Evolutionary conservation across 1,140 invertebrate species (phyloP), one percentile per base, ranked within the genome.

Genomic region (Drosophila ambigua): DNA sequence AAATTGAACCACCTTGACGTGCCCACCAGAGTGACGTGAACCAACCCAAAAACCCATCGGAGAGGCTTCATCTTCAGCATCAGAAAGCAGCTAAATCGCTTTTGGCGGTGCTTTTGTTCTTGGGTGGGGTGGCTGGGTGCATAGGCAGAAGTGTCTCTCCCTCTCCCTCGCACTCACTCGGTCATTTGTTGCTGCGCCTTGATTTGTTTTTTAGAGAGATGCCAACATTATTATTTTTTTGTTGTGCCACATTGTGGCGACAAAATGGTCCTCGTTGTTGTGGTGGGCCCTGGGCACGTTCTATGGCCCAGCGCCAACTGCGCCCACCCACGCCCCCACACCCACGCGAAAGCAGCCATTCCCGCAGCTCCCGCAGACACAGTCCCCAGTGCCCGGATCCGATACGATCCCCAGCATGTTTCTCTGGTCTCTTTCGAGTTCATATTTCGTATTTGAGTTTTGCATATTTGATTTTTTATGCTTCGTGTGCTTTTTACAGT

Each of bases 401-500:
- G 67, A 67, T 67, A 50, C 64, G 35, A 66, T 64, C 60, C 64
- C 16, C 51, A 54, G 60, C 50, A 67, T 63, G 82, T 79, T 84
- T 85, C 64, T 74, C 58, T 73, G 16, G 61, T 77, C 64, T 66
- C 77, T 77, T 87, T 88, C 65, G 52, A 68, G 73, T 75, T 87
- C 78, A 88, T 87, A 87, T 87, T 87, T 88, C 82, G 83, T 88
- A 76, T 85, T 67, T 82, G 62, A 72, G 77, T 76, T 87, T 82
- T 87, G 82, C 82, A 87, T 84, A 87, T 87, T 87, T 87, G 78
- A 87, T 87, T 87, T 73, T 35, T 87, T 87, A 82, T 87, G 82
- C 82, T 87, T 87, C 66, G 82, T 87, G 82, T 88, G 82, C 82
- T 87, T 87, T 87, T 87, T 87, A 88, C 83, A 88, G 82, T 87